Evolutionary conservation across 2,797 vertebrate species (phyloP).

Genomic region (Spondyliosoma cantharus): DNA sequence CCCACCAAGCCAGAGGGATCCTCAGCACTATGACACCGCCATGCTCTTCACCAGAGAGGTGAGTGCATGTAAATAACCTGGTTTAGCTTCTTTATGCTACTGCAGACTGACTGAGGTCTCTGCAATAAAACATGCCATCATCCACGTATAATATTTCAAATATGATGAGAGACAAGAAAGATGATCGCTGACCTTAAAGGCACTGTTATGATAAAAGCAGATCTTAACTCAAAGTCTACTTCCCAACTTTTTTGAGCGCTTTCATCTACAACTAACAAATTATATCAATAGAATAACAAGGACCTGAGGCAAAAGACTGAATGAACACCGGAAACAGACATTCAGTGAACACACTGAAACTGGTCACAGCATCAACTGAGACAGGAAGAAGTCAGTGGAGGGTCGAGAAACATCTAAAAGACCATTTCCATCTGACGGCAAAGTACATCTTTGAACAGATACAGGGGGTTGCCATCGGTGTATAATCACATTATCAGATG

Average conservation of each 20-base stretch:
- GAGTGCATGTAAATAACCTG: conserved; percentile 18
- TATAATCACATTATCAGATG: not conserved
- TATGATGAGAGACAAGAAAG: not conserved
- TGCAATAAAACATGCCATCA: not conserved
- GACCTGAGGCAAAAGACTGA: not conserved
- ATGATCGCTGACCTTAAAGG: not conserved
- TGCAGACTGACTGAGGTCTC: not conserved
- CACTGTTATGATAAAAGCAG: not conserved
- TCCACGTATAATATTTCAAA: conserved; percentile 18
- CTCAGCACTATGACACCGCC: conserved; percentile 95
- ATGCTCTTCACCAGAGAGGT: conserved; percentile 97
- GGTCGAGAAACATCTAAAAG: too few relatives aligned
- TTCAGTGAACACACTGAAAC: not conserved
- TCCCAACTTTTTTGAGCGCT: not conserved
- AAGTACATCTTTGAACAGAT: too few relatives aligned
- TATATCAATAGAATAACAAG: not conserved
- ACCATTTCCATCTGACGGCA: too few relatives aligned
- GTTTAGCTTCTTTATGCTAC: not conserved
- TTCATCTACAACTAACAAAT: not conserved
- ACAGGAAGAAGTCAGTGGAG: not conserved
- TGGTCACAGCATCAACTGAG: not conserved
- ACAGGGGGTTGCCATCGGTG: not conserved
- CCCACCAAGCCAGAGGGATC: conserved; percentile 89
- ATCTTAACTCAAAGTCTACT: not conserved
- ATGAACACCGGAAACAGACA: not conserved